Base-by-base conservation (phyloP, 2,888 invertebrate species). In the Caenorhabditis sulstoni region DNA sequence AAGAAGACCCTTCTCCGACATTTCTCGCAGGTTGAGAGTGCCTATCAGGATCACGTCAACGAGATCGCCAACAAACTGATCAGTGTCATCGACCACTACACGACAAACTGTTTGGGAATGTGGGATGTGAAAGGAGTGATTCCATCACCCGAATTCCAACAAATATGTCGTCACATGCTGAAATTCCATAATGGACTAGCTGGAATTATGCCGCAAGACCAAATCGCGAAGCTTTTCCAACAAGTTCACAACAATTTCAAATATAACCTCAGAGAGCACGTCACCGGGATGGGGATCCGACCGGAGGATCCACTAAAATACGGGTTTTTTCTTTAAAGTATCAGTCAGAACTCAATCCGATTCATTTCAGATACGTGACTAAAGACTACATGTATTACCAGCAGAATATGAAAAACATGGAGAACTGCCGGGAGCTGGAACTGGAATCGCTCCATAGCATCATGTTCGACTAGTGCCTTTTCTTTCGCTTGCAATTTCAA, bases 101-200 rank as follows among this genome's bases (percentile, higher is more conserved):
- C 97, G 53, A 93, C 94, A 58, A 94, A 93, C 79, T 95, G 96
- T 89, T 92, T 98, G 85, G 92, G 86, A 53, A 91, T 91, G 85
- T 99, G 97, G 97, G 95, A 96, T 91, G 96, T 96, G 0, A 94
- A 95, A 88, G 96, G 97, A 20, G 96, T 97, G 0, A 75, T 81
- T 22, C 97, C 98, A 50, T 97, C 97, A 14, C 94, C 94, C 8
- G 90, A 91, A 84, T 92, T 92, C 86, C 90, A 91, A 82, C 90
- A 90, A 47, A 92, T 92, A 55, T 91, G 91, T 86, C 92, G 93
- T 90, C 96, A 97, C 91, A 93, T 97, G 65, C 83, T 82, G 23
- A 90, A 88, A 58, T 89, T 90, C 68, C 87, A 90, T 73, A 87
- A 88, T 49, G 88, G 88, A 12, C 70, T 90, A 39, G 55, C 79